A percentile compares a stretch with the other conserved stretches of the same genome.
Conservation (phyloP, 1,140 invertebrate species). For the Pissodes strobi region DNA sequence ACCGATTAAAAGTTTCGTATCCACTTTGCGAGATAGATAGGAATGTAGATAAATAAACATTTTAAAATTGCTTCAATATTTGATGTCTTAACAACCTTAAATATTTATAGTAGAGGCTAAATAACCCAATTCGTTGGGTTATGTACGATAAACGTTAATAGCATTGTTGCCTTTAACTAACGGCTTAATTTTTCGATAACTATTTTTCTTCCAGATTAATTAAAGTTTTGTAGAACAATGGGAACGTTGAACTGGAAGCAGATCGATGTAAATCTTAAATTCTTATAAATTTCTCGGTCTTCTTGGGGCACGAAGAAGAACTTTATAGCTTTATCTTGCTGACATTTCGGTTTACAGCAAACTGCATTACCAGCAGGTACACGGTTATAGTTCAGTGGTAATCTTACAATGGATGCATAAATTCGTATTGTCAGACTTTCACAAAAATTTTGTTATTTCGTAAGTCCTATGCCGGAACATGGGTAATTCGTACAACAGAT, state of each 20-base stretch:
- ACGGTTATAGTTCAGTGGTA: constrained; percentile 37
- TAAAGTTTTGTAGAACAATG: constrained; percentile 29
- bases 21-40: too few relatives aligned
- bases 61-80: too few relatives aligned
- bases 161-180: too few relatives aligned
- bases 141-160: too few relatives aligned
- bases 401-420: constrained; percentile 36
- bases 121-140: too few relatives aligned
- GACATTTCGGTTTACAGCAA: constrained; percentile 33
- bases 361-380: constrained; percentile 28
- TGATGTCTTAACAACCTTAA: too few relatives aligned
- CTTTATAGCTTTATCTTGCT: constrained; percentile 34
- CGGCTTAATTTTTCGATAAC: too few relatives aligned
- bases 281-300: constrained; percentile 27
- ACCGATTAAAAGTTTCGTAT: too few relatives aligned
- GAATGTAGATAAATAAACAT: too few relatives aligned
- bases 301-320: constrained; percentile 31
- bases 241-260: constrained; percentile 21
- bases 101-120: too few relatives aligned
- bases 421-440: constrained; percentile 29
- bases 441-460: constrained; percentile 25
- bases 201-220: constrained; percentile 21
- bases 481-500: too few relatives aligned
- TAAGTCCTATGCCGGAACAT: constrained; percentile 10
- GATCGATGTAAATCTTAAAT: constrained; percentile 31